Evolutionary conservation across 2,888 invertebrate species (phyloP).

Genomic region (Gymnoscelis rufifasciata): DNA sequence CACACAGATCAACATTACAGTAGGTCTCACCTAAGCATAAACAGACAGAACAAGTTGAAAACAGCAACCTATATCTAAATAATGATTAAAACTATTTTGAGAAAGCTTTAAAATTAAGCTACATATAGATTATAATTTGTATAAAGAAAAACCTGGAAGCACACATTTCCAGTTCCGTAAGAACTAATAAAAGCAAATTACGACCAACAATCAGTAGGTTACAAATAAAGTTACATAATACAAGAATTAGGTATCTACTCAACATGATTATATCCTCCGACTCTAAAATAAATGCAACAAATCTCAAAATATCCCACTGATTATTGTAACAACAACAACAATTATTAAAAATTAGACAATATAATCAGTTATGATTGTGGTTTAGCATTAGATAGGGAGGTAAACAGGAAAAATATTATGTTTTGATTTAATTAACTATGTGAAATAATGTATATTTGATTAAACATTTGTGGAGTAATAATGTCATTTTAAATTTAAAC

Average conservation of each 20-base stretch:
- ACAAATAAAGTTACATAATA: no score
- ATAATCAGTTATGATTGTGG: no score
- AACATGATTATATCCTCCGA: no score
- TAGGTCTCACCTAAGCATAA: slow-evolving; percentile 38
- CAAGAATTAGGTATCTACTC: no score
- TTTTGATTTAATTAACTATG: not conserved
- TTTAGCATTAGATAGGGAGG: not conserved
- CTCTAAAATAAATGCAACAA: slow-evolving; percentile 11
- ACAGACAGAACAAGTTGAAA: slow-evolving; percentile 19
- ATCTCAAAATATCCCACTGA: no score
- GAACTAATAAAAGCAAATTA: slow-evolving; percentile 7
- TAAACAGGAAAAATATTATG: not conserved
- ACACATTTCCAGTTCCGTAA: not conserved
- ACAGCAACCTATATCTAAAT: slow-evolving; percentile 21
- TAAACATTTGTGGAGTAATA: not conserved
- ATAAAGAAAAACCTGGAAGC: slow-evolving; percentile 6
- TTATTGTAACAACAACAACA: no score
- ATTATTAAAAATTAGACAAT: not conserved
- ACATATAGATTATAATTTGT: not conserved
- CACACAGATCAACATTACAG: slow-evolving; percentile 54
- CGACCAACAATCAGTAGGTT: no score
- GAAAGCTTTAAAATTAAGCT: not conserved
- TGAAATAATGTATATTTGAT: not conserved
- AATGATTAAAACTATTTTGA: not conserved
- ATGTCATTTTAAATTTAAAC: no score